Evolutionary conservation across 2,113 vertebrate genomes (phyloP), one percentile per base, ranked within the genome.

Genomic region (Fregata magnificens): DNA sequence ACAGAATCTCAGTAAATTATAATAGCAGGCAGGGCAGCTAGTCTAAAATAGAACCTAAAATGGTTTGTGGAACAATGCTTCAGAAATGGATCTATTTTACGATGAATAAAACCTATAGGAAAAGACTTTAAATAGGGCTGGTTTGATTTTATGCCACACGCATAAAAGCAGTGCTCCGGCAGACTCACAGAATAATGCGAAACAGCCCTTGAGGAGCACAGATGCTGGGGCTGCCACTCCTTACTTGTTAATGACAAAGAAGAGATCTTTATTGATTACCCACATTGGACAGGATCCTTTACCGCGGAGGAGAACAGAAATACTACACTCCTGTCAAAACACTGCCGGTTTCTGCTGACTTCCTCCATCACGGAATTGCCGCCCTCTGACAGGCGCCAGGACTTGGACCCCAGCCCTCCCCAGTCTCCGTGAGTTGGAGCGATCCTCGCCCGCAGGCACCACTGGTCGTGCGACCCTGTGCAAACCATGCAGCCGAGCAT

Each of bases 401-500:
- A 31, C 13, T 29, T 10, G 10, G 11, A 45, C 14, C 29, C 7
- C 31, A 31, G 25, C 44, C 17, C 4, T 31, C 62, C 42, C 13
- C 0, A 0, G 28, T 13, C 21, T 29, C 45, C 4, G 1, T 22
- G 1, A 3, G 7, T 10, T 5, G 1, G 17, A 1, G 0, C 2
- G 3, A 36, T n/a, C 77, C 44, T 77, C 1, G 0, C 10, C 13
- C 0, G 0, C 47, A 45, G 49, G 25, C 32, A 70, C 69, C 34
- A 36, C 20, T 0, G 0, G 14, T 31, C 7, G n/a, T 3, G 1
- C 21, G 36, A 80, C 10, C 10, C 20, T 2, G 12, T 8, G 80
- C 38, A 63, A 53, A n/a, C 16, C 0, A 0, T 15, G 36, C 42
- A 13, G n/a, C 59, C 4, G 1, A 40, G 17, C 0, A 0, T 1